These are phyloP conservation scores for Istiophorus platypterus DNA, from an alignment of 2,113 vertebrate species.

Conservation along the genomic window DNA sequence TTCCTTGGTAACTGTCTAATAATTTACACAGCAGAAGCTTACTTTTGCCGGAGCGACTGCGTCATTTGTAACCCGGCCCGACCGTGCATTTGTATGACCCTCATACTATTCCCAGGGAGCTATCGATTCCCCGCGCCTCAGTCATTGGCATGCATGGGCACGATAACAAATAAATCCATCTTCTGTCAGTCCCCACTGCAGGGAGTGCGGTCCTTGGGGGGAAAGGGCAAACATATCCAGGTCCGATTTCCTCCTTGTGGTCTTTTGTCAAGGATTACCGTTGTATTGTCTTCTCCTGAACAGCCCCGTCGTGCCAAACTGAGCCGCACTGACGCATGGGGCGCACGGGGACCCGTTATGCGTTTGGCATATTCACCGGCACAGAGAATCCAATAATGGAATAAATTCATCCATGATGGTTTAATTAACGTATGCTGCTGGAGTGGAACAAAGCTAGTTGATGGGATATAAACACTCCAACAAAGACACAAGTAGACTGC, in stretches of 20 bases:
- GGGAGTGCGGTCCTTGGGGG: constrained; percentile 25
- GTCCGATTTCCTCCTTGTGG: constrained; percentile 30
- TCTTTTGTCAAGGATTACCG: constrained; percentile 54
- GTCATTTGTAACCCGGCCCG: constrained; percentile 15
- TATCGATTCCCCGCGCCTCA: constrained; percentile 55
- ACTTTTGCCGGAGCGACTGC: background rate
- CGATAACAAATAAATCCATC: constrained; percentile 68
- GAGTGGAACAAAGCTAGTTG: constrained; percentile 68
- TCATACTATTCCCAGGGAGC: constrained; percentile 30
- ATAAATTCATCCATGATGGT: constrained; percentile 57
- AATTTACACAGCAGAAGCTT: constrained; percentile 44
- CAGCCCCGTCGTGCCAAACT: background rate
- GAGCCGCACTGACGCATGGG: constrained; percentile 17
- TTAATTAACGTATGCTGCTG: constrained; percentile 66
- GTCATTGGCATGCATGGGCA: constrained; percentile 58
- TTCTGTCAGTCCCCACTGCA: constrained; percentile 42
- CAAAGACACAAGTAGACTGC: constrained; percentile 35
- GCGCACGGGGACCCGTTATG: constrained; percentile 24
- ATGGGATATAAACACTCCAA: constrained; percentile 57
- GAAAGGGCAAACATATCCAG: constrained; percentile 29
- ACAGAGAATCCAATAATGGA: constrained; percentile 60
- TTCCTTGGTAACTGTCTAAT: constrained; percentile 58
- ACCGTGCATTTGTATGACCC: constrained; percentile 35
- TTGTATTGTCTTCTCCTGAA: constrained; percentile 34
- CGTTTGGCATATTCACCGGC: constrained; percentile 34